These are phyloP conservation scores for Chironomus riparius DNA, from an alignment of 2,888 invertebrate genomes.

Conservation along the genomic window DNA sequence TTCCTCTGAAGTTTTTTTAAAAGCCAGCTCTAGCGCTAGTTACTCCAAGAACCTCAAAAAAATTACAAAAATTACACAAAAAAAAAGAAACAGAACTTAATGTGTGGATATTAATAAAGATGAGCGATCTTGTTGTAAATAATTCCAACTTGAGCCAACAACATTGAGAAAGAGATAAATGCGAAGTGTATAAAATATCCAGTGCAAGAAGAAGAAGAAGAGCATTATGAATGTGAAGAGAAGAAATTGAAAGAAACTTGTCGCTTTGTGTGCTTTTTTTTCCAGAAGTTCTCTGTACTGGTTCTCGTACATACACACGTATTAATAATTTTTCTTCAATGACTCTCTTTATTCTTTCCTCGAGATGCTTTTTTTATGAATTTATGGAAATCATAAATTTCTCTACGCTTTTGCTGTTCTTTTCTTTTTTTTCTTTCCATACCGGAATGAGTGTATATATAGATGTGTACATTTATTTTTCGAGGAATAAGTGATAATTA, in stretches of 20 bases:
- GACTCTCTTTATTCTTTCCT: neutral
- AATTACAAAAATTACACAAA: too few relatives aligned
- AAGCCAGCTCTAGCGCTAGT: too few relatives aligned
- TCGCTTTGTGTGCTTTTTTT: neutral
- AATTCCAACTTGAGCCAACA: neutral
- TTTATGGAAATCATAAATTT: neutral
- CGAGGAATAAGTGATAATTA: slow-evolving; percentile 17
- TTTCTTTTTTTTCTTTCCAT: neutral
- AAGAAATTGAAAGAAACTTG: neutral
- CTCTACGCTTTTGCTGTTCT: neutral
- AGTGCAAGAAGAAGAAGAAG: slow-evolving; percentile 19
- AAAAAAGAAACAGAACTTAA: neutral
- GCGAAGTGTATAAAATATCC: neutral
- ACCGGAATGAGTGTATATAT: neutral
- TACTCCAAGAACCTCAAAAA: too few relatives aligned
- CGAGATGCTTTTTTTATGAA: neutral
- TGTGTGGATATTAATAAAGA: slow-evolving; percentile 23
- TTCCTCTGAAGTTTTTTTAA: too few relatives aligned
- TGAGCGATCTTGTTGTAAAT: slow-evolving; percentile 6
- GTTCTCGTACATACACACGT: neutral
- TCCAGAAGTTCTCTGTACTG: neutral
- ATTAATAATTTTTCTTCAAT: neutral
- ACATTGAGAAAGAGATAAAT: neutral
- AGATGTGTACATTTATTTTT: neutral
- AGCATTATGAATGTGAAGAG: neutral